Base-by-base conservation (phyloP, 2,888 invertebrate genomes). In the Chaetogeoica ovagalla region DNA sequence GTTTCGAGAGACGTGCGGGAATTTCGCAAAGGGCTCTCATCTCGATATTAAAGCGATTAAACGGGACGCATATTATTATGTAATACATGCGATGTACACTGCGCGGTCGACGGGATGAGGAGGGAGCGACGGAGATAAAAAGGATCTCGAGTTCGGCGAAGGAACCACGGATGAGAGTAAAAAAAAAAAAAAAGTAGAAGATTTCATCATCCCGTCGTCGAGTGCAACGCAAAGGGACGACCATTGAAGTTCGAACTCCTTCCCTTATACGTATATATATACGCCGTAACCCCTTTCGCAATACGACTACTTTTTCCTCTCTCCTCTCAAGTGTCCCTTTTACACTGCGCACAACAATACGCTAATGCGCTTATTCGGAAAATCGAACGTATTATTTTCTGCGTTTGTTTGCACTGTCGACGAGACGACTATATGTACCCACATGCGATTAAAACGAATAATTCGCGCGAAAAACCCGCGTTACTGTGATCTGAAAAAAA, bases 21-120 rank as follows among this genome's bases (percentile, higher is more conserved):
- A 76, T 76, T 76, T 76, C 68, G 75, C 30, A 76, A 77, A 77
- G 77, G 62, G 77, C 70, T 79, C 79, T 70, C 62, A 63, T 52
- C 37, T 55, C 79, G 70, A 70, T 79, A 63, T 71, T 63, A 71
- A 71, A 63, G 79, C 79, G 79, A 79, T 79, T 79, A 79, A 79
- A 71, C 77, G 77, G 69, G 48, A 62, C 30, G 1, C 30, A 4
- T 30, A 30, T 30, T 69, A 69, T 77, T 77, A 69, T 77, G 68
- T 48, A 48, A 30, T 30, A 11, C 6, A 43, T 43, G 11, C 1
- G 11, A 7, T 6, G 43, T 19, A 52, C 60, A 8, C 3, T 23
- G 69, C 21, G n/a, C n/a, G n/a, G n/a, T n/a, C n/a, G n/a, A n/a
- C n/a, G n/a, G n/a, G 17, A 17, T 3, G 72, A 21, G 23, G 76